A percentile compares a stretch with the other conserved stretches of the same genome.
These are phyloP conservation scores for Drusus annulatus DNA, from an alignment of 1,140 invertebrate species.

Conservation along the genomic window DNA sequence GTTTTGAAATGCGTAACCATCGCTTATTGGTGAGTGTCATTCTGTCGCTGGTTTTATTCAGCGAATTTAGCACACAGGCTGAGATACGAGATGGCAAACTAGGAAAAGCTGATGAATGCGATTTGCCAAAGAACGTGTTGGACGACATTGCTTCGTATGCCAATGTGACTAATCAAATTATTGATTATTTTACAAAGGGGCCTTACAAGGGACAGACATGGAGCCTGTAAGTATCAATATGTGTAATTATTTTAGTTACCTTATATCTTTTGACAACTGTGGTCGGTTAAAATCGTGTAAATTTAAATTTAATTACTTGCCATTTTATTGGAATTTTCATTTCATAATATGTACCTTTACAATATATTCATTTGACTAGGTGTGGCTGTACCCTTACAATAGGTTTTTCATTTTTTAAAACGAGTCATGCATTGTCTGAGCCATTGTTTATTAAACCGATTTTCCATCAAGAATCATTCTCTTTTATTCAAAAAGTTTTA, in stretches of 20 bases:
- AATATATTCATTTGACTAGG: no score
- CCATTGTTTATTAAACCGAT: no score
- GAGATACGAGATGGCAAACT: neutral
- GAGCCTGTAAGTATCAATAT: slow-evolving; percentile 62
- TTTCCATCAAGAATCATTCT: no score
- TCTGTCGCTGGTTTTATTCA: neutral
- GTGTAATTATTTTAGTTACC: slow-evolving; percentile 19
- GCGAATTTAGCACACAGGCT: neutral
- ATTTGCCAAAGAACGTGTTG: slow-evolving; percentile 63
- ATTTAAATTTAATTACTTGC: no score
- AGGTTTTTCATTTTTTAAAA: no score
- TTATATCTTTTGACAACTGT: neutral
- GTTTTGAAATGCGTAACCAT: neutral
- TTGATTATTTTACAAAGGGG: slow-evolving; percentile 73
- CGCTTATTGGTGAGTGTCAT: neutral
- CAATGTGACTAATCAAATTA: slow-evolving; percentile 72
- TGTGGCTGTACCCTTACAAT: no score
- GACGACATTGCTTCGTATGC: slow-evolving; percentile 76
- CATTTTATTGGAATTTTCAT: no score
- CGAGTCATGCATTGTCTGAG: no score
- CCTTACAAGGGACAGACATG: slow-evolving; percentile 66
- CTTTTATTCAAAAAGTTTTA: no score
- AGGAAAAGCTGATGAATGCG: slow-evolving; percentile 59
- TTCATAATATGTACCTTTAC: no score
- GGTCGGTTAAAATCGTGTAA: neutral